Evolutionary conservation across 2,113 vertebrate species (phyloP).

Genomic region (Chionodraco myersi): DNA sequence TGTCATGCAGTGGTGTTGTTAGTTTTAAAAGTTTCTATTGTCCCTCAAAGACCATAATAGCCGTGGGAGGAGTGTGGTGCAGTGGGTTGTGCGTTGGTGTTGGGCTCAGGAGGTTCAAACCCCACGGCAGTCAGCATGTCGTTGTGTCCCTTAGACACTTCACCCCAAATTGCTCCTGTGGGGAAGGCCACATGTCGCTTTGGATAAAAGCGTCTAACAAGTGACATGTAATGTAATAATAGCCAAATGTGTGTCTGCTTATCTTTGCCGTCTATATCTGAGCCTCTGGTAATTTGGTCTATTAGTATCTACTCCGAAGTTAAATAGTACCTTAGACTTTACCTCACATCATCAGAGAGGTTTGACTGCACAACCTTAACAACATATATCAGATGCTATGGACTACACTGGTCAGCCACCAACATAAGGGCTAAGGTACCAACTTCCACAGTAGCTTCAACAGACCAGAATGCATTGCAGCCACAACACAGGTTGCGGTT

Average conservation of each 20-base stretch:
- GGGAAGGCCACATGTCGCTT: too few species aligned
- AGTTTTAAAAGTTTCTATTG: too few species aligned
- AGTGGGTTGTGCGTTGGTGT: too few species aligned
- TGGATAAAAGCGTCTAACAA: too few species aligned
- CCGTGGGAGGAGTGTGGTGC: too few species aligned
- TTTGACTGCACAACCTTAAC: neutral
- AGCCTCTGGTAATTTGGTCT: too few species aligned
- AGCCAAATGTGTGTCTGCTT: neutral
- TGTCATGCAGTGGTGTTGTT: neutral
- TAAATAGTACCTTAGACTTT: neutral
- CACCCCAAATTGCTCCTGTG: too few species aligned
- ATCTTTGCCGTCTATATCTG: neutral
- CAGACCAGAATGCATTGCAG: slow-evolving; percentile 31
- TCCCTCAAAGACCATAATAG: too few species aligned
- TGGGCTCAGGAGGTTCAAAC: too few species aligned
- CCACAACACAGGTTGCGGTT: slow-evolving; percentile 41
- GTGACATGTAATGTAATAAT: too few species aligned
- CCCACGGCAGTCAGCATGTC: too few species aligned
- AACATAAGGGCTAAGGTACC: neutral
- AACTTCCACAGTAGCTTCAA: slow-evolving; percentile 15
- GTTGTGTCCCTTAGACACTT: too few species aligned
- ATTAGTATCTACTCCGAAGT: neutral
- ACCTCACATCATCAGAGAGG: neutral
- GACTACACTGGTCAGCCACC: neutral
- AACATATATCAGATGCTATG: neutral